Evolutionary conservation across 2,888 invertebrate species (phyloP).

Genomic region (Entomobrya proxima): DNA sequence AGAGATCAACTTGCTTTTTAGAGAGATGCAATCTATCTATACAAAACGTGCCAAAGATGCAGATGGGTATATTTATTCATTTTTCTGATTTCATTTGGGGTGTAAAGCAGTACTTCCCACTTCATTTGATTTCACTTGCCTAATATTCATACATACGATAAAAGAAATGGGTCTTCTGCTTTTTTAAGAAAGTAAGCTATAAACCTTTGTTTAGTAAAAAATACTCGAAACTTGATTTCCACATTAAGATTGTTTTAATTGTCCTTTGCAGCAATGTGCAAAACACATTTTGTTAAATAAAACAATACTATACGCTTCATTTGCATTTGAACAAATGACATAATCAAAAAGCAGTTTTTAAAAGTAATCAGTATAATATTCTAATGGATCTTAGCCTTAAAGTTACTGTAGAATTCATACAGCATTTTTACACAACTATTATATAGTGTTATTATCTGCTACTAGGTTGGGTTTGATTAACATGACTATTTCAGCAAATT

Average conservation of each 20-base stretch:
- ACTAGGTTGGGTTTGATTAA: slow-evolving; percentile 16
- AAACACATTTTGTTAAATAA: slow-evolving; percentile 14
- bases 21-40: slow-evolving; percentile 65
- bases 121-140: background rate
- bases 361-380: too few species aligned
- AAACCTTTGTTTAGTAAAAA: background rate
- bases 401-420: too few species aligned
- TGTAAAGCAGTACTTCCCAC: background rate
- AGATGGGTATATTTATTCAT: slow-evolving; percentile 58
- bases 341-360: background rate
- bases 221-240: background rate
- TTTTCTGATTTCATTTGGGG: slow-evolving; percentile 9
- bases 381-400: too few species aligned
- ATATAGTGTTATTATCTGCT: too few species aligned
- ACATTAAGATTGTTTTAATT: slow-evolving; percentile 44
- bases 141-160: background rate
- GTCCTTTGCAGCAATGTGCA: slow-evolving; percentile 2
- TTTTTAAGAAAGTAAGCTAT: slow-evolving; percentile 13
- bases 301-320: background rate
- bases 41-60: slow-evolving; percentile 68
- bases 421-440: too few species aligned
- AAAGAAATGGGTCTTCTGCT: background rate
- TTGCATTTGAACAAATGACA: background rate
- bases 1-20: slow-evolving; percentile 66
- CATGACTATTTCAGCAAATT: slow-evolving; percentile 25